phyloP scores from a whole-genome alignment of 2,888 invertebrate species.

The Eupithecia tripunctaria region DNA sequence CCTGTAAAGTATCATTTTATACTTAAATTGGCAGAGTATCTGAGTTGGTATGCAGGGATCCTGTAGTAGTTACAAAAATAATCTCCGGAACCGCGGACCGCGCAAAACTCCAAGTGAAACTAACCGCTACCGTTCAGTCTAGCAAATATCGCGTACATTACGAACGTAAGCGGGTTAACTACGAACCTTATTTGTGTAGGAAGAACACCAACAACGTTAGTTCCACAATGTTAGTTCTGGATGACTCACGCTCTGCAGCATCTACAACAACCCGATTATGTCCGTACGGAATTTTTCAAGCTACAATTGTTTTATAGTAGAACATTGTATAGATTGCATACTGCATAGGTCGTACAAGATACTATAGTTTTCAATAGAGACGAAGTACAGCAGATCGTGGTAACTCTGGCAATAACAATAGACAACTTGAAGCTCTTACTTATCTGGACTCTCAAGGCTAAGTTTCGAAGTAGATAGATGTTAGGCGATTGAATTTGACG shows the following conservation, averaged over 20 bases:
- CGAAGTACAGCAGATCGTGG: neutral
- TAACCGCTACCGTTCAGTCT: neutral
- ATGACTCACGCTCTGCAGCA: too few species aligned
- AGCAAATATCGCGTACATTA: neutral
- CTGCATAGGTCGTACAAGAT: neutral
- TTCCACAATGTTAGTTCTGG: too few species aligned
- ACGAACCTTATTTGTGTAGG: too few species aligned
- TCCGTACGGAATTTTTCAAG: too few species aligned
- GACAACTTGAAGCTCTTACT: neutral
- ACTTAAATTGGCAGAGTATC: too few species aligned
- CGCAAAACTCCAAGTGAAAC: neutral
- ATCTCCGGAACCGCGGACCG: neutral
- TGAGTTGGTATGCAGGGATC: neutral
- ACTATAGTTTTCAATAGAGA: too few species aligned
- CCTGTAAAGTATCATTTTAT: too few species aligned
- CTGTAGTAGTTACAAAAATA: neutral
- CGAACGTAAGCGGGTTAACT: too few species aligned
- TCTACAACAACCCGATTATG: too few species aligned
- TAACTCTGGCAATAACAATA: neutral
- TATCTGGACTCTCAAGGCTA: neutral
- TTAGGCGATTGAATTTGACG: constrained; percentile 21
- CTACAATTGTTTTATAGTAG: too few species aligned
- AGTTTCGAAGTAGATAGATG: neutral
- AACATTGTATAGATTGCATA: too few species aligned
- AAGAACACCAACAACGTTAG: too few species aligned